Evolutionary conservation across 1,140 invertebrate genomes (phyloP).

Genomic region (Calliphora vicina): DNA sequence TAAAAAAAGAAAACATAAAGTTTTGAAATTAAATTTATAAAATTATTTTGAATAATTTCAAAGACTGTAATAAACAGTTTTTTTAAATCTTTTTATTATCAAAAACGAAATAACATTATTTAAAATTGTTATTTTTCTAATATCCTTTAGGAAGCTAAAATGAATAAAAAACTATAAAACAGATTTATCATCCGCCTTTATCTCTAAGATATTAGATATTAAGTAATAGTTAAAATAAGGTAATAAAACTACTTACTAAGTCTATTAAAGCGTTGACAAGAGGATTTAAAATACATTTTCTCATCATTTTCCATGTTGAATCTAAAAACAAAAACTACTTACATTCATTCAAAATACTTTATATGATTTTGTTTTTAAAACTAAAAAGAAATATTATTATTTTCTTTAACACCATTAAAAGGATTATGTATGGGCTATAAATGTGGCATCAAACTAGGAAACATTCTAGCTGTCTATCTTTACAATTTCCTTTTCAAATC

Average conservation of each 20-base stretch:
- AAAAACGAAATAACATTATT: not conserved
- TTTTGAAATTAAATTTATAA: not conserved
- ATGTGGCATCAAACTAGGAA: constrained; percentile 24
- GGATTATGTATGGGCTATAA: constrained; percentile 42
- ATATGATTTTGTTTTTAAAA: not conserved
- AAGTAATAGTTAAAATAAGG: not conserved
- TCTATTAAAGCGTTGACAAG: constrained; percentile 40
- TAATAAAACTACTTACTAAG: constrained; percentile 37
- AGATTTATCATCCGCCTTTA: not conserved
- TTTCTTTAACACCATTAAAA: constrained; percentile 40
- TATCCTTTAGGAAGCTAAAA: not conserved
- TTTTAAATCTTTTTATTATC: not conserved
- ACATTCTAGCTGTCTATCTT: not conserved
- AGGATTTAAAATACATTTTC: constrained; percentile 32
- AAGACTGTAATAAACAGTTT: not conserved
- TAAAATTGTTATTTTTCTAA: not conserved
- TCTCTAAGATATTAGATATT: too few relatives aligned
- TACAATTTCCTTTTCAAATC: not conserved
- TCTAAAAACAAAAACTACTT: not conserved
- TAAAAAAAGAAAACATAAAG: not conserved
- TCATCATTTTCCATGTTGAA: not conserved
- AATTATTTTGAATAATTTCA: not conserved
- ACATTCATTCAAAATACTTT: too few relatives aligned
- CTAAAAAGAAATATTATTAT: not conserved
- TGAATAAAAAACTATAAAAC: not conserved